Conservation (phyloP, 2,888 invertebrate species). For the Glaucopsyche alexis region DNA sequence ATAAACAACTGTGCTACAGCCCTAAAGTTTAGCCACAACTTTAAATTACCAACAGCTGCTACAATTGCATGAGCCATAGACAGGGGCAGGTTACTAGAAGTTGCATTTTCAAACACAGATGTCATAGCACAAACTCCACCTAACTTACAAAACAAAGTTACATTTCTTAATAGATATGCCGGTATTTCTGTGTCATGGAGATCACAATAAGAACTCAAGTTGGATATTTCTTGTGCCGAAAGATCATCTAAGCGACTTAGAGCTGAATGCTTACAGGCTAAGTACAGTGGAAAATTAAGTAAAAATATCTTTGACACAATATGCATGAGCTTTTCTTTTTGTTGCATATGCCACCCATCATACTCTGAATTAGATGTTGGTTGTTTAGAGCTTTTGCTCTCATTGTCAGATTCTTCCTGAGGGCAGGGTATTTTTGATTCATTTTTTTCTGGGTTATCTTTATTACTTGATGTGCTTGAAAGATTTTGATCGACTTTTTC, state of each 20-base stretch:
- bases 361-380: conserved; percentile 53
- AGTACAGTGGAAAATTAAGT: conserved; percentile 92
- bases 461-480: conserved; percentile 49
- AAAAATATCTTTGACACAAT: conserved; percentile 93
- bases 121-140: conserved; percentile 94
- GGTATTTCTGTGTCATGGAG: conserved; percentile 96
- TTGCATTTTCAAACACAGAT: conserved; percentile 88
- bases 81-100: conserved; percentile 87
- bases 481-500: conserved; percentile 48
- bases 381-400: conserved; percentile 42
- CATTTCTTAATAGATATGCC: conserved; percentile 92
- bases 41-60: conserved; percentile 94
- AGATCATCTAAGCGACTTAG: conserved; percentile 90
- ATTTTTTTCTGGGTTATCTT: conserved; percentile 46
- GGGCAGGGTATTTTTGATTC: conserved; percentile 49
- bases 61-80: conserved; percentile 95
- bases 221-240: conserved; percentile 90
- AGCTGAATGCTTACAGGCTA: conserved; percentile 92
- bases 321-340: conserved; percentile 92
- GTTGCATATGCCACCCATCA: conserved; percentile 87
- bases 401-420: conserved; percentile 42
- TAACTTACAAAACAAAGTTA: conserved; percentile 95
- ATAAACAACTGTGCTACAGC: conserved; percentile 93
- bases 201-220: conserved; percentile 91
- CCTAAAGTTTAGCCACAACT: conserved; percentile 95